phyloP scores from a whole-genome alignment of 1,140 invertebrate species.

The Adoxophyes honmai region DNA sequence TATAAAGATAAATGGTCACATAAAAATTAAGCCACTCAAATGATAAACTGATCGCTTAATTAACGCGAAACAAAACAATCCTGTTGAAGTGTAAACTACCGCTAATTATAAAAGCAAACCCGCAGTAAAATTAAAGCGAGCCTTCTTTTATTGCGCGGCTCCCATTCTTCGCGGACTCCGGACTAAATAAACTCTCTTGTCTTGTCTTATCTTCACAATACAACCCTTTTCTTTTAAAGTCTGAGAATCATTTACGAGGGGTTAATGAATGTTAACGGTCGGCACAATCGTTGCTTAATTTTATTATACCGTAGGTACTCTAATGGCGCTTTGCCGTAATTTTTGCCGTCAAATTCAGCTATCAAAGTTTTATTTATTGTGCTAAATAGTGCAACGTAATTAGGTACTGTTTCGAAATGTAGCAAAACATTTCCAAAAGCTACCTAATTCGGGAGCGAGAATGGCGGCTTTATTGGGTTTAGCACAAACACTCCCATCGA shows the following conservation, averaged over 20 bases:
- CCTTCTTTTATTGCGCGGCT: conserved; percentile 6
- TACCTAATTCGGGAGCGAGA: conserved; percentile 24
- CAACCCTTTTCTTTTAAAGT: conserved; percentile 9
- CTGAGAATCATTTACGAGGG: not conserved
- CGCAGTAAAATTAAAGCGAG: not conserved
- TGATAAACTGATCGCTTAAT: not conserved
- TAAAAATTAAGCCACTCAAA: not conserved
- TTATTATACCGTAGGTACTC: not conserved
- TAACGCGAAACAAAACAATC: not conserved
- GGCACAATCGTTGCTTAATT: conserved; percentile 10
- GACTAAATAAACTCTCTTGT: conserved; percentile 11
- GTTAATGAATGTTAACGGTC: not conserved
- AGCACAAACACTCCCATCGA: conserved; percentile 46
- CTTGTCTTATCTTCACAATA: conserved; percentile 12
- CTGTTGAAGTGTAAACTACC: not conserved
- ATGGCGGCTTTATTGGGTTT: conserved; percentile 40
- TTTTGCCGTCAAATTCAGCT: not conserved
- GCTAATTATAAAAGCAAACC: conserved; percentile 7
- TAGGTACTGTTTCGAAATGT: conserved; percentile 22
- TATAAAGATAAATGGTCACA: no score
- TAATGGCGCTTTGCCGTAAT: no score
- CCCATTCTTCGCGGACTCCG: not conserved
- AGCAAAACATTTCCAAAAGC: conserved; percentile 39
- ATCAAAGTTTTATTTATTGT: not conserved
- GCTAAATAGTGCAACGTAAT: not conserved